phyloP scores from a whole-genome alignment of 2,113 vertebrate genomes.

The Peucedramus taeniatus region DNA sequence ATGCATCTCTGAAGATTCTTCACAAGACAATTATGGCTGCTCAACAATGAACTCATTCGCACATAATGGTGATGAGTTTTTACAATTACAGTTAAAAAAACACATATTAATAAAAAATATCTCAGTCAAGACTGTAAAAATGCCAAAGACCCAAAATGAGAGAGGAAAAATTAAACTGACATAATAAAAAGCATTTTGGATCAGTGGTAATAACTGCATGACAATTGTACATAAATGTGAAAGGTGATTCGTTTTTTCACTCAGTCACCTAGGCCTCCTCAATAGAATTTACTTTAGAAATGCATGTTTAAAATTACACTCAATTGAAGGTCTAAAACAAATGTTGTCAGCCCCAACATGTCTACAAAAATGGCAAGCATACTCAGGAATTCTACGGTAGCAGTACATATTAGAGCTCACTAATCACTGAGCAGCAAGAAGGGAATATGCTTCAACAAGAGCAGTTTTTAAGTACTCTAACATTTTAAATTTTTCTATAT shows the following conservation, averaged over 20 bases:
- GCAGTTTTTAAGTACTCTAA: neutral
- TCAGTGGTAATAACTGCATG: constrained; percentile 14
- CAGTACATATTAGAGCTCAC: neutral
- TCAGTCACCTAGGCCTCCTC: constrained; percentile 69
- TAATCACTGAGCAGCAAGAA: neutral
- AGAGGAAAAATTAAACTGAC: constrained; percentile 4
- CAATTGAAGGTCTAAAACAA: neutral
- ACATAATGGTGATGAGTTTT: neutral
- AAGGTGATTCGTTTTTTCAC: constrained; percentile 43
- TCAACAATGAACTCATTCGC: constrained; percentile 1
- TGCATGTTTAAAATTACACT: neutral
- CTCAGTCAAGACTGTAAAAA: neutral
- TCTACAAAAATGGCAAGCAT: neutral
- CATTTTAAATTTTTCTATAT: neutral
- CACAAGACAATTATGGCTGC: neutral
- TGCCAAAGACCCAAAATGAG: constrained; percentile 29
- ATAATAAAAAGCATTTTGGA: constrained; percentile 28
- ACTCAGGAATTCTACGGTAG: neutral
- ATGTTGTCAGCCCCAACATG: constrained; percentile 24
- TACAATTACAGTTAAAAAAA: neutral
- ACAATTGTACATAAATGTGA: constrained; percentile 13
- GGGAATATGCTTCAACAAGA: neutral
- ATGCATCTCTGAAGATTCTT: constrained; percentile 14
- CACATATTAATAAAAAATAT: neutral
- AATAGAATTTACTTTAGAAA: constrained; percentile 29